These are phyloP conservation scores for Phthorimaea operculella DNA, from an alignment of 1,140 invertebrate species.

Conservation along the genomic window DNA sequence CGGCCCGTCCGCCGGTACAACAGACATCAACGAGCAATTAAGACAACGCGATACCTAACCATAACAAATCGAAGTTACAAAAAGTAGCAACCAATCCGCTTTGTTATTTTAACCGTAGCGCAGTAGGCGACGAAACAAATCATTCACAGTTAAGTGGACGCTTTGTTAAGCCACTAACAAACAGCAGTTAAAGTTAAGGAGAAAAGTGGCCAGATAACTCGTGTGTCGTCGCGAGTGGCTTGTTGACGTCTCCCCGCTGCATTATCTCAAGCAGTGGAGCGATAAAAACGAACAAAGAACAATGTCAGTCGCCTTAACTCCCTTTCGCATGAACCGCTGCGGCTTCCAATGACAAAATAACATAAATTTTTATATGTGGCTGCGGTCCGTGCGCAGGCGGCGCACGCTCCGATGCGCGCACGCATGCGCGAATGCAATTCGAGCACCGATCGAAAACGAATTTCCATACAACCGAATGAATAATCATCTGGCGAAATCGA, in stretches of 20 bases:
- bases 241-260: constrained; percentile 40
- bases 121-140: constrained; percentile 27
- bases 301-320: constrained; percentile 52
- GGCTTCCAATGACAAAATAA: constrained; percentile 42
- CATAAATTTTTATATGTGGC: constrained; percentile 30
- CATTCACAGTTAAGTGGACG: constrained; percentile 38
- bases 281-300: constrained; percentile 65
- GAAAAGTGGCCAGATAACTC: constrained; percentile 56
- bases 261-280: constrained; percentile 59
- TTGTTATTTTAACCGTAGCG: constrained; percentile 8
- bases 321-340: constrained; percentile 43
- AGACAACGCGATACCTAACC: background rate
- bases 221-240: constrained; percentile 43
- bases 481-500: constrained; percentile 38
- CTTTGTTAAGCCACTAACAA: constrained; percentile 36
- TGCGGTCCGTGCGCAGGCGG: constrained; percentile 21
- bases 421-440: constrained; percentile 31
- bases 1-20: background rate
- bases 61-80: background rate
- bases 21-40: constrained; percentile 6
- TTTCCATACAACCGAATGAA: constrained; percentile 34
- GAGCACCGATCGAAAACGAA: constrained; percentile 24
- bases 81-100: constrained; percentile 2
- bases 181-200: constrained; percentile 50
- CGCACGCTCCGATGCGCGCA: constrained; percentile 25